A percentile compares a stretch with the other conserved stretches of the same genome.
phyloP scores from a whole-genome alignment of 2,113 vertebrate genomes.

The Crotalus helleri region DNA sequence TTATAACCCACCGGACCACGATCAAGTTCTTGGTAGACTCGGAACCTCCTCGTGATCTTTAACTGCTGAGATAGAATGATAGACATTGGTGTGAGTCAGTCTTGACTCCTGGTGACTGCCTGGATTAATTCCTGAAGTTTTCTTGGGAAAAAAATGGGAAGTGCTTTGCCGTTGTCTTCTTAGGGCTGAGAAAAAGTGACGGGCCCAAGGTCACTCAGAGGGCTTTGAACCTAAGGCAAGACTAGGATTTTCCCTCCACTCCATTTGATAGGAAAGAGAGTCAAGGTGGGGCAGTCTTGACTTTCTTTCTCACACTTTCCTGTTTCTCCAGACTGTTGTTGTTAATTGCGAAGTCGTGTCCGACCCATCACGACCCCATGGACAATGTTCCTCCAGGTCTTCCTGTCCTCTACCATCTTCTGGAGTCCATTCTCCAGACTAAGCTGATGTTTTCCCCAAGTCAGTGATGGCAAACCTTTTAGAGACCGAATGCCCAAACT shows the following conservation, averaged over 20 bases:
- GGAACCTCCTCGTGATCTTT: background rate
- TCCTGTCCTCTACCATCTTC: too few relatives aligned
- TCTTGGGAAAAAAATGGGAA: background rate
- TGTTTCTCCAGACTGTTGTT: background rate
- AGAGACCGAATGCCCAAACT: too few relatives aligned
- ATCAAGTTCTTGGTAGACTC: background rate
- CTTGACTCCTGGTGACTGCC: background rate
- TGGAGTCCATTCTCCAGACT: background rate
- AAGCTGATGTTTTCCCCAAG: background rate
- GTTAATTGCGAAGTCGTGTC: too few relatives aligned
- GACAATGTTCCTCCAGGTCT: too few relatives aligned
- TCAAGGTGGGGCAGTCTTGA: background rate
- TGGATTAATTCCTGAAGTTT: background rate
- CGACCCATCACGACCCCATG: too few relatives aligned
- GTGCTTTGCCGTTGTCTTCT: background rate
- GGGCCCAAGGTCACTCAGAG: background rate
- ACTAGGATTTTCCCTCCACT: background rate
- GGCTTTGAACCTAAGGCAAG: background rate
- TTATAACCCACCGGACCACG: background rate
- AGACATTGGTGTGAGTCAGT: background rate
- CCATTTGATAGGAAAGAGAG: background rate
- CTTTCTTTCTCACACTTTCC: background rate
- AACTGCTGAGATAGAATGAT: background rate
- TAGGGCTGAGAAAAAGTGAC: background rate
- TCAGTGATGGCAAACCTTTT: background rate